A percentile compares a stretch with the other conserved stretches of the same genome.
Conservation (phyloP, 64 coral and sea anemone genomes). For the Anthopleura sola region DNA sequence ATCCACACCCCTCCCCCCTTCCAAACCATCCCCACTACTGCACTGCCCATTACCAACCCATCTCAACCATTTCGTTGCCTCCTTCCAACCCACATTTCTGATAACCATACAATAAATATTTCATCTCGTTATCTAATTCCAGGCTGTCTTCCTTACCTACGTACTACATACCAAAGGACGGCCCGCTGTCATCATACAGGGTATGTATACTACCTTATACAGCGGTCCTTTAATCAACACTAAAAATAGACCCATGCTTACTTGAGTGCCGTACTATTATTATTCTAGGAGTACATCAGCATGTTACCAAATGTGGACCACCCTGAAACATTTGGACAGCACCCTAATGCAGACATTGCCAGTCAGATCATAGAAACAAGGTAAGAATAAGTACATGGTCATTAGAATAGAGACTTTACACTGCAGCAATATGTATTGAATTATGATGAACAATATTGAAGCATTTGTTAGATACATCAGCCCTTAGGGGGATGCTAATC, state of each 20-base stretch:
- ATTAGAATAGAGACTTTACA: background rate
- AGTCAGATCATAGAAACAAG: constrained; percentile 99
- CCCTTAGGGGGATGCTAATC: background rate
- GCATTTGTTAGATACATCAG: background rate
- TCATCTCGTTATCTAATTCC: constrained; percentile 9
- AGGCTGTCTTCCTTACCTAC: constrained; percentile 87
- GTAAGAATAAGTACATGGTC: background rate
- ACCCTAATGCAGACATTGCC: constrained; percentile 95
- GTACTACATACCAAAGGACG: constrained; percentile 97
- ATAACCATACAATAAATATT: background rate
- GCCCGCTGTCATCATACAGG: constrained; percentile 84
- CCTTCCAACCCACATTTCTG: too few relatives aligned
- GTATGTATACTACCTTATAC: constrained; percentile 31
- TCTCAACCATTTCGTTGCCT: too few relatives aligned
- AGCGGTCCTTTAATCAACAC: background rate
- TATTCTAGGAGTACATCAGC: constrained; percentile 87
- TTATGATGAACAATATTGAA: background rate
- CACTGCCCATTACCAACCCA: too few relatives aligned
- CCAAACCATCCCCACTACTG: too few relatives aligned
- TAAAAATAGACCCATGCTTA: background rate
- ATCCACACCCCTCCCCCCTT: too few relatives aligned
- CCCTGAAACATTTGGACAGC: constrained; percentile 92
- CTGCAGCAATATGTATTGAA: background rate
- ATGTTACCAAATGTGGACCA: constrained; percentile 97
- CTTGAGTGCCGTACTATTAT: background rate